Evolutionary conservation across 2,113 vertebrate species (phyloP).

Genomic region (Sphyrna mokarran): DNA sequence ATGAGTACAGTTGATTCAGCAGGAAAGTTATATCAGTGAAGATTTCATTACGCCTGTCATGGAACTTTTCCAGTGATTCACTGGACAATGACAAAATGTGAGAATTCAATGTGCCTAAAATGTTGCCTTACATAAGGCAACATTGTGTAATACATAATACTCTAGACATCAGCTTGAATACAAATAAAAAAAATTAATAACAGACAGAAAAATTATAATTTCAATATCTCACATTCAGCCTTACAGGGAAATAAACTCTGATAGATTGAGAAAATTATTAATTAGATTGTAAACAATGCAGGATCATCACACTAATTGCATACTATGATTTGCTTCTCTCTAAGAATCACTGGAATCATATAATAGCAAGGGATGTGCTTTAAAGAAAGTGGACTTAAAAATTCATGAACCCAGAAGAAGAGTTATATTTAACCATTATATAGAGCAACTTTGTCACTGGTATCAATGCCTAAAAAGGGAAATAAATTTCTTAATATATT

Average conservation of each 20-base stretch:
- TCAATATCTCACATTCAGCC: not conserved
- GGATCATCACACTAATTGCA: not conserved
- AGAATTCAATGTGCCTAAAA: not conserved
- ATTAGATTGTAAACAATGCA: not conserved
- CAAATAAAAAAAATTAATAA: not conserved
- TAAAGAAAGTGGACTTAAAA: not conserved
- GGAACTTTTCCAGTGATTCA: not conserved
- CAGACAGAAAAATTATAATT: constrained; percentile 7
- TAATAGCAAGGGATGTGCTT: not conserved
- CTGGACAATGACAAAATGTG: not conserved
- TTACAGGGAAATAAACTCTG: not conserved
- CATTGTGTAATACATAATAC: not conserved
- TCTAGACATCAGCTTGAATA: not conserved
- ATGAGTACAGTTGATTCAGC: not conserved
- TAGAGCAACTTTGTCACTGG: not conserved
- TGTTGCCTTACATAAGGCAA: not conserved
- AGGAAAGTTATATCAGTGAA: not conserved
- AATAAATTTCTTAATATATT: not conserved
- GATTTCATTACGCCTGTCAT: not conserved
- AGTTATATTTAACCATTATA: not conserved
- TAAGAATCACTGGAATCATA: not conserved
- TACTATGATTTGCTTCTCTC: not conserved
- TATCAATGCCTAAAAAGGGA: not conserved
- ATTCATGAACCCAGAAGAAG: not conserved
- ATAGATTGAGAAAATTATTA: not conserved